Conservation (phyloP, 2,888 invertebrate species). For the Hydrotaea cyrtoneurina region DNA sequence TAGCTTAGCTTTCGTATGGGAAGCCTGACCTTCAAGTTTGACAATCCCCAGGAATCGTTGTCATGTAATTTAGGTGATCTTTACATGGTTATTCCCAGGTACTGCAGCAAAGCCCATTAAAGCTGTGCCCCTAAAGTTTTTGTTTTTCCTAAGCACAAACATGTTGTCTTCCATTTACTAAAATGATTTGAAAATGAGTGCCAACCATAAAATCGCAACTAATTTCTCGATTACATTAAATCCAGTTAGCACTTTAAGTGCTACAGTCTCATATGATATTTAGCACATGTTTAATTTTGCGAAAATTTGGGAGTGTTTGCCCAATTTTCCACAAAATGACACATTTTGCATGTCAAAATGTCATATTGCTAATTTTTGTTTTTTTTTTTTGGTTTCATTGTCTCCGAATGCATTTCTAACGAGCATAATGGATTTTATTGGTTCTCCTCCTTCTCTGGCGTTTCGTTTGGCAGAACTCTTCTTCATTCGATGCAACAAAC, state of each 20-base stretch:
- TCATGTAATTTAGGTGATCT: too few species aligned
- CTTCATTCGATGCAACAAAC: too few species aligned
- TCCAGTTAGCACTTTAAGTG: background rate
- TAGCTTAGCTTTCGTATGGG: too few species aligned
- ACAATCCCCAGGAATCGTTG: too few species aligned
- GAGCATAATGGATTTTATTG: background rate
- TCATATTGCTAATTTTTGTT: conserved; percentile 45
- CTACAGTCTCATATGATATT: background rate
- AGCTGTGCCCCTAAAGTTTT: too few species aligned
- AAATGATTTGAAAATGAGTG: too few species aligned
- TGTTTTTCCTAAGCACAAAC: too few species aligned
- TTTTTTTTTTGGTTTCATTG: background rate
- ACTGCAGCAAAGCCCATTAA: too few species aligned
- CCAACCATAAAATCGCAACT: too few species aligned
- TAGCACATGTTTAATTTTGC: conserved; percentile 14
- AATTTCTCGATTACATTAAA: background rate
- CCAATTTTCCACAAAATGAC: conserved; percentile 14
- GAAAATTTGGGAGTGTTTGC: background rate
- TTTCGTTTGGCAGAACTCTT: background rate
- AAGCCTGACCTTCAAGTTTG: too few species aligned
- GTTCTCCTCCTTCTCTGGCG: background rate
- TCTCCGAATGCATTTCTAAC: conserved; percentile 15
- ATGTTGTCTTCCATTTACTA: too few species aligned
- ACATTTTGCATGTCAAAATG: conserved; percentile 47
- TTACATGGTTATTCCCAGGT: too few species aligned